Conservation (phyloP, 2,113 vertebrate genomes). For the Spilogale gracilis region DNA sequence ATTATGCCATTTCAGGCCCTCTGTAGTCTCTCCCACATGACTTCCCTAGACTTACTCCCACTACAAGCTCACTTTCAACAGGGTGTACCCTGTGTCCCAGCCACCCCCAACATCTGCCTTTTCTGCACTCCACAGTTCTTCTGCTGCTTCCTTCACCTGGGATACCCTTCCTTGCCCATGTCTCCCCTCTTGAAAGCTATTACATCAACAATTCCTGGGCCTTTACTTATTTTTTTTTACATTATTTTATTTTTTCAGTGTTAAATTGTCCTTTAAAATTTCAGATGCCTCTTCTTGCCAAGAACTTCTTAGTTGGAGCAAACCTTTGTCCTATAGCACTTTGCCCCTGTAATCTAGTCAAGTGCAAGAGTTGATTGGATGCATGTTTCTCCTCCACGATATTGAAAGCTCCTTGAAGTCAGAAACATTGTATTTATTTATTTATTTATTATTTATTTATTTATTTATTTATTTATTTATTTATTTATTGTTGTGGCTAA, state of each 20-base stretch:
- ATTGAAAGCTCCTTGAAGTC: background rate
- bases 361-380: background rate
- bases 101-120: rapidly evolving
- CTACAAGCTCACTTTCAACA: background rate
- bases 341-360: background rate
- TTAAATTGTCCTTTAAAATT: background rate
- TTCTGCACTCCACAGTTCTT: background rate
- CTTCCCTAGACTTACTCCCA: no score
- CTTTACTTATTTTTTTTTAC: no score
- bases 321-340: background rate
- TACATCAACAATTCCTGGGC: no score
- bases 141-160: background rate
- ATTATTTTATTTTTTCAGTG: no score
- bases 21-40: background rate
- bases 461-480: no score
- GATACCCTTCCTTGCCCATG: background rate
- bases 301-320: background rate
- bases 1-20: background rate
- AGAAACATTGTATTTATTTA: background rate
- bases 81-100: background rate
- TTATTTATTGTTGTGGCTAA: background rate
- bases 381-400: background rate
- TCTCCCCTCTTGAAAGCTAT: background rate
- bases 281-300: background rate
- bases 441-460: no score